A percentile compares a stretch with the other conserved stretches of the same genome.
Evolutionary conservation across 2,113 vertebrate species (phyloP).

Genomic region (Rostratula benghalensis): DNA sequence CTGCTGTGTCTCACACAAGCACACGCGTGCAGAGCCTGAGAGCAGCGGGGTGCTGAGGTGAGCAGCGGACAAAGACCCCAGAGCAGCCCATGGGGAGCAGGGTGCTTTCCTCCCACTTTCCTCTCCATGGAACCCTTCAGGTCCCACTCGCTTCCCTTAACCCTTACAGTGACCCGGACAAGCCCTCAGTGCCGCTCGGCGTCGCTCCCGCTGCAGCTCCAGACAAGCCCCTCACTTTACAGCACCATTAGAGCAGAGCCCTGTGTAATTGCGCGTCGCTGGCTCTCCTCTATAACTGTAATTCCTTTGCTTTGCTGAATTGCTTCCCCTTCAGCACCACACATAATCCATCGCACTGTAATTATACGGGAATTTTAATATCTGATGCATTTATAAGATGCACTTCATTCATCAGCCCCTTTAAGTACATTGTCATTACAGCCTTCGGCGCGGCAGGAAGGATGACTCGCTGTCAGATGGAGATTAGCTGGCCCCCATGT

Average conservation of each 20-base stretch:
- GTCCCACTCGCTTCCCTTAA: background rate
- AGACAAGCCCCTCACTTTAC: background rate
- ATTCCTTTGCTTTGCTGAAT: constrained; percentile 1
- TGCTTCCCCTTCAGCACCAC: constrained; percentile 45
- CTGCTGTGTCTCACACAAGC: background rate
- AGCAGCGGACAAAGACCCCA: background rate
- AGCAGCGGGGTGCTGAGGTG: background rate
- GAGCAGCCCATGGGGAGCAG: accelerated
- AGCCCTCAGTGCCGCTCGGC: accelerated
- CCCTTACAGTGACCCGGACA: background rate
- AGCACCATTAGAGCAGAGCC: background rate
- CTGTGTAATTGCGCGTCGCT: background rate
- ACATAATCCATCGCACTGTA: constrained; percentile 46
- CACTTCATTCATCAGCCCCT: constrained; percentile 61
- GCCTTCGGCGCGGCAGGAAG: background rate
- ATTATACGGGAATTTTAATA: constrained; percentile 53
- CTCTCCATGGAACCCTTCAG: background rate
- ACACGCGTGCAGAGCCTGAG: background rate
- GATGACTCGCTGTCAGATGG: constrained; percentile 56
- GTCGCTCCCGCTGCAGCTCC: background rate
- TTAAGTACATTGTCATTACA: constrained; percentile 7
- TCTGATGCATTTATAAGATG: constrained; percentile 55
- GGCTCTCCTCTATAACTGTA: background rate
- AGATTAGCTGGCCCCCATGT: constrained; percentile 36
- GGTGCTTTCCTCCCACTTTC: background rate